Base-by-base conservation (phyloP, 2,113 vertebrate genomes). In the Pontoporia blainvillei region DNA sequence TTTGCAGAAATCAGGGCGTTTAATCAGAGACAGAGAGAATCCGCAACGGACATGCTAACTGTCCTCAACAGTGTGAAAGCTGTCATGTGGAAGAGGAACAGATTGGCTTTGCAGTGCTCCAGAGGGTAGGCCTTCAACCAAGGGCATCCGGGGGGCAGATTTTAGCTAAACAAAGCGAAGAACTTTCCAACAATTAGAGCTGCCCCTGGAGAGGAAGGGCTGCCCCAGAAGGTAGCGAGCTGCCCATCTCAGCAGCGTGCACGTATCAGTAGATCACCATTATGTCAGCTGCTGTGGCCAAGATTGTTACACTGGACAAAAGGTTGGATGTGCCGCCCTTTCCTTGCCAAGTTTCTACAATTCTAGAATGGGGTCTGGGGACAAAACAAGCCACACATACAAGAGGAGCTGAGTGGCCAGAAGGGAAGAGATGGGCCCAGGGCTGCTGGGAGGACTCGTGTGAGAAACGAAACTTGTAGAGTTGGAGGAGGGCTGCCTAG, bases 61-160 rank as follows among this genome's bases (percentile, higher is more conserved):
- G 90, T 91, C 97, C 90, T 73, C n/a, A 3, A 3, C 34, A 3
- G 62, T 29, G 92, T 93, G 79, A 84, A 93, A 69, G 79, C 97
- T 71, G 95, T 92, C 94, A 69, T 46, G 73, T 34, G 52, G 79
- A 94, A 92, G 84, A 52, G 57, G 75, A 75, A 29, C 72, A 71
- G 96, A 61, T 6, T 90, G 95, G 90, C 92, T 92, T 49, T 66
- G 44, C 25, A 8, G 41, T 0, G 90, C 75, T 76, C 78, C 86
- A n/a, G 75, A 76, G 95, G 92, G 49, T 92, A 96, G 79, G 94
- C 86, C 92, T 91, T 66, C 90, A 57, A 92, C 86, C 94, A 93
- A 90, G 95, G 95, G 94, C 97, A 90, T 61, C 49, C 0, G 0
- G 52, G 69, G 21, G 73, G 62, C 97, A 84, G 92, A 83, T 75